Percentiles rank a stretch among this genome's conserved stretches.
phyloP scores from a whole-genome alignment of 2,888 invertebrate genomes.

The Nudaria mundana region DNA sequence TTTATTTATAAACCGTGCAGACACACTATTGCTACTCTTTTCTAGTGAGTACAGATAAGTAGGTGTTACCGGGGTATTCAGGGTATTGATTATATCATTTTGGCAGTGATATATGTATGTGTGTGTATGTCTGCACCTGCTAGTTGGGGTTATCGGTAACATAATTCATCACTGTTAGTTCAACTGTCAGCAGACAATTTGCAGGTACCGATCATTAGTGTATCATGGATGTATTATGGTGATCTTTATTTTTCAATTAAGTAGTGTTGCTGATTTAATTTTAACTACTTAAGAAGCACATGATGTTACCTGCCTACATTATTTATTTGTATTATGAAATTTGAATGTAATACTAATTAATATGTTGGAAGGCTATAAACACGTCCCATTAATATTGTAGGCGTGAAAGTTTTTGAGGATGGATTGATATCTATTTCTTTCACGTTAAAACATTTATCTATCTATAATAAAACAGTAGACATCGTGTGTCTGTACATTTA shows the following conservation, averaged over 20 bases:
- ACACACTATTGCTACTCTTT: no score
- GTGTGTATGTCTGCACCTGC: conserved; percentile 24
- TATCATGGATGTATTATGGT: no score
- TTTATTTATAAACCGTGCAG: no score
- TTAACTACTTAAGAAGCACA: not conserved
- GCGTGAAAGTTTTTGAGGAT: no score
- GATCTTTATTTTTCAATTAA: conserved; percentile 24
- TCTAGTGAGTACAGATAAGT: conserved; percentile 13
- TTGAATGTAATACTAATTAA: no score
- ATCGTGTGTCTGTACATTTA: no score
- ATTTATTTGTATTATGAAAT: no score
- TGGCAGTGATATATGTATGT: conserved; percentile 28
- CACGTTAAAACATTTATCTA: no score
- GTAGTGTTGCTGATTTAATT: not conserved
- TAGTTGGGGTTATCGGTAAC: conserved; percentile 35
- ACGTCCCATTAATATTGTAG: no score
- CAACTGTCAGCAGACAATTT: conserved; percentile 39
- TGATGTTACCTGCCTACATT: not conserved
- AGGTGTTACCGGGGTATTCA: conserved; percentile 42
- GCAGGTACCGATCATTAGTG: conserved; percentile 36
- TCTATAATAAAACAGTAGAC: no score
- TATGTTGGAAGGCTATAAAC: no score
- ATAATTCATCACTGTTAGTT: conserved; percentile 32
- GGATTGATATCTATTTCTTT: no score
- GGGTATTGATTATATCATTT: conserved; percentile 50